Conservation (phyloP, 1,140 invertebrate genomes). For the Brachionus rubens region DNA sequence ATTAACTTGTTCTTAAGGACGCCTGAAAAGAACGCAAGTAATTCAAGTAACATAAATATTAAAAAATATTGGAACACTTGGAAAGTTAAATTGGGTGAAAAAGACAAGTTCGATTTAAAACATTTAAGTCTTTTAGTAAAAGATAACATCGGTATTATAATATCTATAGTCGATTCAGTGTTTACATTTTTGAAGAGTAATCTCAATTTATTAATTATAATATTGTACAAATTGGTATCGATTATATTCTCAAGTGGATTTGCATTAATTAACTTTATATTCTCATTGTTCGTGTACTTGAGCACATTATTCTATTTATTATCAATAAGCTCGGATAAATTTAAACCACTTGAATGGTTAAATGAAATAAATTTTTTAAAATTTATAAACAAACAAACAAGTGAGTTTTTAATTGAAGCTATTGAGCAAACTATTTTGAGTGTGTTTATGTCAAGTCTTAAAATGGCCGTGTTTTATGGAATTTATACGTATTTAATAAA, state of each 20-base stretch:
- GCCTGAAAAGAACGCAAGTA: not conserved
- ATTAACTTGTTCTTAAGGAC: slow-evolving; percentile 67
- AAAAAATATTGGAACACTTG: slow-evolving; percentile 27
- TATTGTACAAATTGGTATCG: slow-evolving; percentile 21
- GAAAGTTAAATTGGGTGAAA: slow-evolving; percentile 1
- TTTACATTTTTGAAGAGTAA: slow-evolving; percentile 1
- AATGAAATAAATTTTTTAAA: slow-evolving; percentile 24
- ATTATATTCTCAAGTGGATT: slow-evolving; percentile 11
- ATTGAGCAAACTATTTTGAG: slow-evolving; percentile 9
- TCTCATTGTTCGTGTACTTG: slow-evolving; percentile 38
- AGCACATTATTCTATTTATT: slow-evolving; percentile 32
- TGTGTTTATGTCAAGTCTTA: slow-evolving; percentile 89
- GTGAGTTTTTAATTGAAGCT: not conserved
- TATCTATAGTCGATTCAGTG: slow-evolving; percentile 19
- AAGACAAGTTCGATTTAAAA: not conserved
- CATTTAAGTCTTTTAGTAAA: not conserved
- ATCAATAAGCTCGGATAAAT: not conserved
- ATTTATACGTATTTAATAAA: slow-evolving; percentile 96
- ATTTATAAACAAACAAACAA: not conserved
- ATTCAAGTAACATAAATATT: not conserved
- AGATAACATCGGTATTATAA: slow-evolving; percentile 19
- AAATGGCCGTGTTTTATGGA: slow-evolving; percentile 93
- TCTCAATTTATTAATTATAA: not conserved
- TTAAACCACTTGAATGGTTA: not conserved
- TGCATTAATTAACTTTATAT: slow-evolving; percentile 39